These are phyloP conservation scores for Erebia aethiops DNA, from an alignment of 2,888 invertebrate species.

Conservation along the genomic window DNA sequence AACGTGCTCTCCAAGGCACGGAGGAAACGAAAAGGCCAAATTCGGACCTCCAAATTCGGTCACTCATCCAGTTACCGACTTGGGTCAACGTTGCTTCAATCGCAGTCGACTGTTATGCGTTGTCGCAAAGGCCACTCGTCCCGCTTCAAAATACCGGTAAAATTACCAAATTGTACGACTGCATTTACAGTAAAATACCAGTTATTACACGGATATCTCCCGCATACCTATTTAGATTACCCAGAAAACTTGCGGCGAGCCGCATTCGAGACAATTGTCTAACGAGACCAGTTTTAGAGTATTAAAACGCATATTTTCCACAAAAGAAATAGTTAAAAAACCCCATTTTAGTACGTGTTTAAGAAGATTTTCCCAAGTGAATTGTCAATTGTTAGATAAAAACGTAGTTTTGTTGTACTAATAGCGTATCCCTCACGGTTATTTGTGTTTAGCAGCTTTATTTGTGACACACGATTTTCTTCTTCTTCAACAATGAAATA, in stretches of 20 bases:
- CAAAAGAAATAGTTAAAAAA: slow-evolving; percentile 28
- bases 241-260: slow-evolving; percentile 25
- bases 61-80: too few relatives aligned
- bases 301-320: slow-evolving; percentile 38
- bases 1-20: too few relatives aligned
- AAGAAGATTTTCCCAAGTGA: slow-evolving; percentile 48
- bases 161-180: neutral
- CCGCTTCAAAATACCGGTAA: neutral
- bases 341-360: slow-evolving; percentile 46
- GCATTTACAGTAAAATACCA: slow-evolving; percentile 8
- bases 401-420: slow-evolving; percentile 46
- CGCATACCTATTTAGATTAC: slow-evolving; percentile 23
- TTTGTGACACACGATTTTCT: slow-evolving; percentile 11
- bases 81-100: too few relatives aligned
- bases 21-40: too few relatives aligned
- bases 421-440: slow-evolving; percentile 43
- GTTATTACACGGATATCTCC: slow-evolving; percentile 1
- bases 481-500: neutral
- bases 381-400: slow-evolving; percentile 48
- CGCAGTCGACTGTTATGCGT: too few relatives aligned
- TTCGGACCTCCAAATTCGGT: too few relatives aligned
- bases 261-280: slow-evolving; percentile 14
- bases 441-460: neutral
- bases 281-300: slow-evolving; percentile 31
- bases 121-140: too few relatives aligned